Base-by-base conservation (phyloP, 2,888 invertebrate species). In the Oligia strigilis region DNA sequence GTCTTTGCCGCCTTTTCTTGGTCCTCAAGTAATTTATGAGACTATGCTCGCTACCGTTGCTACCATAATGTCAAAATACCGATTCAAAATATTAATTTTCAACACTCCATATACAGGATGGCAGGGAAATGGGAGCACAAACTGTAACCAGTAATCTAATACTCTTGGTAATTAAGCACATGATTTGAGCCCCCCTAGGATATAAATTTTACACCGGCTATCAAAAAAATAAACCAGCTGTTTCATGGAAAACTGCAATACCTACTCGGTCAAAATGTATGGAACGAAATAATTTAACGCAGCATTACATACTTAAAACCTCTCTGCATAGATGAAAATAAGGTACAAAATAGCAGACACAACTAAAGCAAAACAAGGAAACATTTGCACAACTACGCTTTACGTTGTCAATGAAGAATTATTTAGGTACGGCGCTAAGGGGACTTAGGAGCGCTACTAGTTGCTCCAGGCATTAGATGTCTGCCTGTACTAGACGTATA, bases 371-470 rank as follows among this genome's bases (percentile, higher is more conserved):
- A 80, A 49, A 11, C 72, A 19, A 73, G 14, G n/a, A 55, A 66
- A 64, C 40, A 72, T 75, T 64, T 69, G 46, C 70, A 67, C 65
- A 82, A 69, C 66, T 58, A 49, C 55, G 29, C 60, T 77, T 80
- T 76, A 84, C n/a, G 55, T 69, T 77, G 71, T 82, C 82, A 72
- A 85, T 76, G 67, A 72, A 76, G 67, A 82, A 74, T 67, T 79
- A 83, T 77, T 81, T 74, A 85, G 58, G 66, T 71, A 58, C 71
- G 13, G 62, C 29, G 52, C 75, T 62, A 69, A 67, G 55, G 65
- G 65, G 74, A 29, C 72, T 80, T 75, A 49, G 49, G 14, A 40
- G 43, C 67, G 13, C 52, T 43, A 64, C 75, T 72, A 77, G 81
- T 85, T 70, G 82, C 64, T 70, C 62, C 69, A 70, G 78, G 73